Conservation (phyloP, 2,888 invertebrate species). For the Amphipoea oculea region DNA sequence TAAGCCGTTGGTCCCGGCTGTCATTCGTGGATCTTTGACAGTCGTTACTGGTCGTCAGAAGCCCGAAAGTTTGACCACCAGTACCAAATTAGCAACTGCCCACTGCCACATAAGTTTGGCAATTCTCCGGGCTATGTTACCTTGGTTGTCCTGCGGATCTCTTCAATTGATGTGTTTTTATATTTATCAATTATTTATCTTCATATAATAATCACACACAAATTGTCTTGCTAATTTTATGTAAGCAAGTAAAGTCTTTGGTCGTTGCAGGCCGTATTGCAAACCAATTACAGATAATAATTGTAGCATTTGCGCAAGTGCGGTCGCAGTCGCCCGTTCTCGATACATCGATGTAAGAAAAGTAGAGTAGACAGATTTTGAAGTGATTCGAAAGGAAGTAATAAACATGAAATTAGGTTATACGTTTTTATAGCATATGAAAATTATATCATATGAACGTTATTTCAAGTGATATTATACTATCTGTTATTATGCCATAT, state of each 20-base stretch:
- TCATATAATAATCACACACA: not conserved
- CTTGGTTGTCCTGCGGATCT: no score
- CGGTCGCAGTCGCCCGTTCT: conserved; percentile 43
- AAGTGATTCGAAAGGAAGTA: not conserved
- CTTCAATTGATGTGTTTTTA: not conserved
- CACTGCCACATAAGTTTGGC: no score
- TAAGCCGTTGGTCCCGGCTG: no score
- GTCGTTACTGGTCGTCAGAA: no score
- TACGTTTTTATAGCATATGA: no score
- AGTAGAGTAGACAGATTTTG: not conserved
- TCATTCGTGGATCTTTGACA: no score
- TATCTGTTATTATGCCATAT: no score
- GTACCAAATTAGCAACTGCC: no score
- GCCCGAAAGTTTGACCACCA: no score
- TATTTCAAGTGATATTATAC: no score
- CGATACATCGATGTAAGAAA: conserved; percentile 70
- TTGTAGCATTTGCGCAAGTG: conserved; percentile 73
- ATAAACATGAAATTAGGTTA: not conserved
- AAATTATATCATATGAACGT: no score
- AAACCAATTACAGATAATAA: conserved; percentile 71
- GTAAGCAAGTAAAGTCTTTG: conserved; percentile 27
- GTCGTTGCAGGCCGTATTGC: conserved; percentile 58
- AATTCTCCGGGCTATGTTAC: no score
- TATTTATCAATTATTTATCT: not conserved
- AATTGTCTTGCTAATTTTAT: conserved; percentile 16